A percentile compares a stretch with the other conserved stretches of the same genome.
phyloP scores from a whole-genome alignment of 2,113 vertebrate species.

The Ptyas mucosa region DNA sequence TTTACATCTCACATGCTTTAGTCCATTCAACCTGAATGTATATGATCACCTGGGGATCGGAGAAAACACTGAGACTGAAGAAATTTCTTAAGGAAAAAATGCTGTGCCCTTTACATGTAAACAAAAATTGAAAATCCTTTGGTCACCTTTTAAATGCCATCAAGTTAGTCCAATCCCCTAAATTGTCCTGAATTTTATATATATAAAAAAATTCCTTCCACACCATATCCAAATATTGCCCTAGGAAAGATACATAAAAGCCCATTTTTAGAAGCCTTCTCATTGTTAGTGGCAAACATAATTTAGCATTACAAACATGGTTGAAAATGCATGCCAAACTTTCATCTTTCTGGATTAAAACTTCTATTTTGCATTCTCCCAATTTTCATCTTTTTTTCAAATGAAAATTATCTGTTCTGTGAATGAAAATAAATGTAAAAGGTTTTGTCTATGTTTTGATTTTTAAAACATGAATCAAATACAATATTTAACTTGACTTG shows the following conservation, averaged over 20 bases:
- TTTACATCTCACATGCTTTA: not conserved
- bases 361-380: not conserved
- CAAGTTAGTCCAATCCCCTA: not conserved
- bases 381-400: not conserved
- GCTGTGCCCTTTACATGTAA: not conserved
- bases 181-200: not conserved
- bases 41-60: not conserved
- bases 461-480: not conserved
- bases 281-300: not conserved
- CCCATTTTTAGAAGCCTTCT: not conserved
- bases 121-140: not conserved
- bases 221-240: not conserved
- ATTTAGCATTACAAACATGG: not conserved
- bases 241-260: not conserved
- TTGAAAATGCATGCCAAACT: not conserved
- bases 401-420: not conserved
- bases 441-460: not conserved
- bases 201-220: not conserved
- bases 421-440: not conserved
- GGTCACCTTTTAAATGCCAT: not conserved
- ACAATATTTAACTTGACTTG: not conserved
- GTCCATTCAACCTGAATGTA: not conserved
- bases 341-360: not conserved
- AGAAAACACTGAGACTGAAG: not conserved
- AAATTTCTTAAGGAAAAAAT: not conserved